Evolutionary conservation across 2,888 invertebrate species (phyloP).

Genomic region (Drosophila basisetae): DNA sequence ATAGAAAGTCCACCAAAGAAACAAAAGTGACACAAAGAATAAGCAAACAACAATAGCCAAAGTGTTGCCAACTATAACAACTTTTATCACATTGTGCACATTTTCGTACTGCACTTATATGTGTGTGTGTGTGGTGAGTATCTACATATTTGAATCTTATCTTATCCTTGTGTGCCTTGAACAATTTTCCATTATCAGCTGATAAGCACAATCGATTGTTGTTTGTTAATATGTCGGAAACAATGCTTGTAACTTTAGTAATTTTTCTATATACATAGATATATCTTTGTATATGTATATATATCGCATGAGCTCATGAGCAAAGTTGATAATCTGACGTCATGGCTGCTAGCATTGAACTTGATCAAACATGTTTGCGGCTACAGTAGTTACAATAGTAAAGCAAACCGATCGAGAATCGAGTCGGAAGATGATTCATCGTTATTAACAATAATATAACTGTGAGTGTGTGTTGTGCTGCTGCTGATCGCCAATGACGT

Average conservation of each 20-base stretch:
- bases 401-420: background rate
- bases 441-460: background rate
- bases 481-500: slow-evolving; percentile 42
- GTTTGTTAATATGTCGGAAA: slow-evolving; percentile 45
- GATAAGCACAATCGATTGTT: slow-evolving; percentile 50
- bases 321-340: slow-evolving; percentile 47
- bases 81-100: slow-evolving; percentile 29
- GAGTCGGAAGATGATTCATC: slow-evolving; percentile 37
- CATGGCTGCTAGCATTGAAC: slow-evolving; percentile 45
- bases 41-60: background rate
- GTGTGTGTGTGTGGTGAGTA: slow-evolving; percentile 14
- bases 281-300: background rate
- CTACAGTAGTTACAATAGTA: background rate
- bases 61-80: slow-evolving; percentile 7
- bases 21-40: background rate
- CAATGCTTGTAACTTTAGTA: slow-evolving; percentile 42
- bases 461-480: slow-evolving; percentile 1
- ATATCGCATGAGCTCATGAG: slow-evolving; percentile 43
- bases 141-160: slow-evolving; percentile 62
- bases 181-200: slow-evolving; percentile 64
- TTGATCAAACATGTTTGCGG: slow-evolving; percentile 14
- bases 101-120: slow-evolving; percentile 4
- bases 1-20: background rate
- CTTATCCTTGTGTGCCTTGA: slow-evolving; percentile 59
- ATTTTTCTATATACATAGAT: slow-evolving; percentile 13